phyloP scores from a whole-genome alignment of 2,888 invertebrate genomes.

The Nymphalis urticae region DNA sequence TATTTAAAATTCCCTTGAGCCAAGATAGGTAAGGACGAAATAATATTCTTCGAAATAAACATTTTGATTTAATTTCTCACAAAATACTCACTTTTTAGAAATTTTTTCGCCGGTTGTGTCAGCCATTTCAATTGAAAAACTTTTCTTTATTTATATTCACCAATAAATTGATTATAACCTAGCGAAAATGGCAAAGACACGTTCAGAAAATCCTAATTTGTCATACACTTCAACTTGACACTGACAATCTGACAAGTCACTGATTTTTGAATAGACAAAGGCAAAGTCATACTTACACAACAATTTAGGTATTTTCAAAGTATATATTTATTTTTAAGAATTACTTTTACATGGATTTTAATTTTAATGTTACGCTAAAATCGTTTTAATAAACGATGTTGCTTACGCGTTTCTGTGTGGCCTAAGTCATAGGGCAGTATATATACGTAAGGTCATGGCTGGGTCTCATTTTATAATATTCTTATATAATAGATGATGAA shows the following conservation, averaged over 20 bases:
- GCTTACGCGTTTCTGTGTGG: too few species aligned
- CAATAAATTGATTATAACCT: conserved; percentile 20
- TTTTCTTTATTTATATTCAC: conserved; percentile 7
- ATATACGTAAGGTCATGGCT: too few species aligned
- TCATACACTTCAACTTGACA: neutral
- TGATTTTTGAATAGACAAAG: neutral
- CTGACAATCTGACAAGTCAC: neutral
- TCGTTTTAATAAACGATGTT: too few species aligned
- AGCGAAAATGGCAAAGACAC: conserved; percentile 13
- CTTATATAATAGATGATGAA: too few species aligned
- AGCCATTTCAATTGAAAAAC: conserved; percentile 68
- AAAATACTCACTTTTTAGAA: conserved; percentile 86
- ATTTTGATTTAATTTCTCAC: conserved; percentile 50
- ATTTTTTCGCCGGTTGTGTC: conserved; percentile 82
- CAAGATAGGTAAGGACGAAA: conserved; percentile 44
- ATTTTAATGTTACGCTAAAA: too few species aligned
- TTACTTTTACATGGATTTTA: too few species aligned
- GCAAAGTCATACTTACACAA: too few species aligned
- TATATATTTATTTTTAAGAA: too few species aligned
- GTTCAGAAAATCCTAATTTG: conserved; percentile 10
- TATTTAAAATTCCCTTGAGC: conserved; percentile 48
- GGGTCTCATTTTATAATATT: too few species aligned
- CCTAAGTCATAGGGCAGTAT: too few species aligned
- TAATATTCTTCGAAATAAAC: conserved; percentile 54
- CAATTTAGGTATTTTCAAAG: too few species aligned